phyloP scores from a whole-genome alignment of 2,113 vertebrate species.

The Aptenodytes patagonicus region DNA sequence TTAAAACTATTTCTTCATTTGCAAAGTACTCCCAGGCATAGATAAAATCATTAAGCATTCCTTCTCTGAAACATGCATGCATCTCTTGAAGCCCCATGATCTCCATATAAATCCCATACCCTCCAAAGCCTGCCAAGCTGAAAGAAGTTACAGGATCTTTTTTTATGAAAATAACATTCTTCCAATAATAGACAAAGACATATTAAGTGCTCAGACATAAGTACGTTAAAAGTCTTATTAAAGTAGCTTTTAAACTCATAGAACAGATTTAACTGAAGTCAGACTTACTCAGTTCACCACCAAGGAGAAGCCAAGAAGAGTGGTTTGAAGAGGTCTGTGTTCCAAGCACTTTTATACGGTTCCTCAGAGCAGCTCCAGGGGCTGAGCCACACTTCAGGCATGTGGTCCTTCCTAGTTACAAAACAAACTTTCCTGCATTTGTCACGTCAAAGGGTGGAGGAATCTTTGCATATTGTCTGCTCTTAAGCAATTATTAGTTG shows the following conservation, averaged over 20 bases:
- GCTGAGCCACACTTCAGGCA: neutral
- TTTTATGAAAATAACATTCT: neutral
- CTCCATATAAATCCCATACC: neutral
- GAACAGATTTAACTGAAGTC: neutral
- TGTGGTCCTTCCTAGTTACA: neutral
- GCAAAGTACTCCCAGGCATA: neutral
- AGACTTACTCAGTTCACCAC: neutral
- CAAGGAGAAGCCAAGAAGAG: neutral
- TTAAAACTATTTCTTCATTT: neutral
- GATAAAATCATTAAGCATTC: neutral
- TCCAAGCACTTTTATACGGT: neutral
- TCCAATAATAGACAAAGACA: neutral
- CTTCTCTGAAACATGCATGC: neutral
- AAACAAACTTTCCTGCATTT: neutral
- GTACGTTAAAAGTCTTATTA: neutral
- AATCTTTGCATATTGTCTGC: neutral
- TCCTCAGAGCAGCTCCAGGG: neutral
- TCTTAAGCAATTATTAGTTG: neutral
- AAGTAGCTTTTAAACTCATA: neutral
- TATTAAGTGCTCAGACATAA: neutral
- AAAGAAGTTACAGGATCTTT: neutral
- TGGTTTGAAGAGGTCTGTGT: neutral
- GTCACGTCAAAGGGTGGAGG: neutral
- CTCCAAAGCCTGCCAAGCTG: neutral
- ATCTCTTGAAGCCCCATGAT: neutral